These are phyloP conservation scores for Neolamprologus modestus DNA, from an alignment of 2,113 vertebrate species.

Conservation along the genomic window DNA sequence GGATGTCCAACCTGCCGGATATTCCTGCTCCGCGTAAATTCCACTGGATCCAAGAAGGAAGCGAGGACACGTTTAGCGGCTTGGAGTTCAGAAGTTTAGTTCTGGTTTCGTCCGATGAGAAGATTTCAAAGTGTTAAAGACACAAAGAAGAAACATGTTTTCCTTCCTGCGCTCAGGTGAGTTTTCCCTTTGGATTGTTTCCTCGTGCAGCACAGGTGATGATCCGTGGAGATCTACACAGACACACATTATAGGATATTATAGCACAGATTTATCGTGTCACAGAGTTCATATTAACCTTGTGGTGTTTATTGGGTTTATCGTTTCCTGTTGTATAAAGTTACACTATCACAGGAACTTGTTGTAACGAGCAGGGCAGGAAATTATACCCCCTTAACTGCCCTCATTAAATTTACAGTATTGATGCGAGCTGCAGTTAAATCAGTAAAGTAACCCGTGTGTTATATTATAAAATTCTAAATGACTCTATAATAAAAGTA, in stretches of 20 bases:
- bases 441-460: neutral
- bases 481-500: neutral
- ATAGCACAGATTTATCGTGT: neutral
- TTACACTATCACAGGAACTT: neutral
- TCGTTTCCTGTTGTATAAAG: neutral
- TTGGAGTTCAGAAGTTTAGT: neutral
- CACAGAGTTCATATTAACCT: neutral
- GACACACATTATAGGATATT: neutral
- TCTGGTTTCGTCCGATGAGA: neutral
- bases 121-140: neutral
- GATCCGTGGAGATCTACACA: neutral
- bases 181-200: neutral
- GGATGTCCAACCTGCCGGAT: neutral
- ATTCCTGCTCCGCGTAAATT: neutral
- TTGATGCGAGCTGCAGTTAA: neutral
- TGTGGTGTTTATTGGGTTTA: neutral
- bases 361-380: neutral
- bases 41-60: neutral
- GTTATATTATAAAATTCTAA: neutral
- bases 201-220: neutral
- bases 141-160: neutral
- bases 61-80: rapidly evolving
- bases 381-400: neutral
- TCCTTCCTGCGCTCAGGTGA: slow-evolving; percentile 28
- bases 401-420: neutral